Evolutionary conservation across 2,113 vertebrate genomes (phyloP).

Genomic region (Gyps fulvus): DNA sequence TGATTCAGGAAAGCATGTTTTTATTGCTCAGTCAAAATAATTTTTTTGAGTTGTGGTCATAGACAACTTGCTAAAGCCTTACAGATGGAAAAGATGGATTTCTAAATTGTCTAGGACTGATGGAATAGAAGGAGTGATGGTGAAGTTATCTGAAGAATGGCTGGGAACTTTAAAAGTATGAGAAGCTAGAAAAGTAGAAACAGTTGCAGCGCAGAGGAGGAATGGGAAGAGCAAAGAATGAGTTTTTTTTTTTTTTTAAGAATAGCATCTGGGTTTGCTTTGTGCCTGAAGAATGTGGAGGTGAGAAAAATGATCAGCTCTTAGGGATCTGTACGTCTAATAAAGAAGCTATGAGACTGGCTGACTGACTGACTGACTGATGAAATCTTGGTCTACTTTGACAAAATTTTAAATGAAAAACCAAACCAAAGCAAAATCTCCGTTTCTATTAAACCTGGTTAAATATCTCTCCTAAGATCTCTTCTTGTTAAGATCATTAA

Average conservation of each 20-base stretch:
- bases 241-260: rapidly evolving
- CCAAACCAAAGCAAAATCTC: neutral
- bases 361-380: neutral
- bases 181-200: neutral
- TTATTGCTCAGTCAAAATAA: neutral
- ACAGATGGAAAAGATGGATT: neutral
- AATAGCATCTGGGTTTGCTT: neutral
- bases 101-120: neutral
- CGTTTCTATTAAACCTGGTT: neutral
- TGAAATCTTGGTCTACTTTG: neutral
- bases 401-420: neutral
- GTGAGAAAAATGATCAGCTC: neutral
- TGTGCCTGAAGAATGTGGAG: neutral
- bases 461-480: neutral
- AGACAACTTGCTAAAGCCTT: neutral
- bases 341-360: neutral
- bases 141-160: neutral
- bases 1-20: neutral
- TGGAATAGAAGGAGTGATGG: neutral
- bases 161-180: neutral
- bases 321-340: neutral
- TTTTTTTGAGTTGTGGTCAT: neutral
- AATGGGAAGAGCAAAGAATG: neutral
- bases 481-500: neutral
- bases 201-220: neutral